Evolutionary conservation across 2,113 vertebrate species (phyloP).

Genomic region (Colius striatus): DNA sequence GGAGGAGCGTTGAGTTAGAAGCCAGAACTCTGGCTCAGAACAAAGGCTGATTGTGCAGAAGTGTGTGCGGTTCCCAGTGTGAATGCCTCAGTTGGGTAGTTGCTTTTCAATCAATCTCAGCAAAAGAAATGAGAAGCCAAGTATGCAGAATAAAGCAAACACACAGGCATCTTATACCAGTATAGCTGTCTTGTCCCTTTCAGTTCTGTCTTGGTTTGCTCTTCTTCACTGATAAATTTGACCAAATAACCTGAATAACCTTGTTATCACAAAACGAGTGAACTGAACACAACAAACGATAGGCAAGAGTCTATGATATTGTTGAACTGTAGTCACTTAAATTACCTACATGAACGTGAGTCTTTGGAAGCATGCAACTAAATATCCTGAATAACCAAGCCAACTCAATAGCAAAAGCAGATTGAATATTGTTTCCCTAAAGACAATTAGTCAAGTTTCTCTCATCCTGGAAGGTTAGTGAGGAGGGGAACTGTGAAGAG

Average conservation of each 20-base stretch:
- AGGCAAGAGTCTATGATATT: not conserved
- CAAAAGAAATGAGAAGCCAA: slow-evolving; percentile 7
- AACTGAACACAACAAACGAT: not conserved
- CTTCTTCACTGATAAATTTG: not conserved
- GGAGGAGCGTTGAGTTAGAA: not conserved
- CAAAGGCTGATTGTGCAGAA: not conserved
- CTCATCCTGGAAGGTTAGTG: fast-evolving
- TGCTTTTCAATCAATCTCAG: slow-evolving; percentile 33
- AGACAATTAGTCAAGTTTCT: fast-evolving
- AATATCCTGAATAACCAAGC: not conserved
- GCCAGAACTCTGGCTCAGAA: not conserved
- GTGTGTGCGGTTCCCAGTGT: not conserved
- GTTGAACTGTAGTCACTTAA: not conserved
- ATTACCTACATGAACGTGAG: not conserved
- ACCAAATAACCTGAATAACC: not conserved
- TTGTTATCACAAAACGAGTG: not conserved
- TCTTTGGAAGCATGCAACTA: not conserved
- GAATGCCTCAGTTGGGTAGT: not conserved
- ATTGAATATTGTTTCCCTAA: not conserved
- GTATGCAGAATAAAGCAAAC: not conserved
- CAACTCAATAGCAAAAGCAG: not conserved
- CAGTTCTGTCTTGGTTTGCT: not conserved
- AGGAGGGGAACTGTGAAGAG: not conserved
- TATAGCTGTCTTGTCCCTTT: not conserved
- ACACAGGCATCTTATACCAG: not conserved